phyloP scores from a whole-genome alignment of 2,113 vertebrate genomes.

The Puntigrus tetrazona region DNA sequence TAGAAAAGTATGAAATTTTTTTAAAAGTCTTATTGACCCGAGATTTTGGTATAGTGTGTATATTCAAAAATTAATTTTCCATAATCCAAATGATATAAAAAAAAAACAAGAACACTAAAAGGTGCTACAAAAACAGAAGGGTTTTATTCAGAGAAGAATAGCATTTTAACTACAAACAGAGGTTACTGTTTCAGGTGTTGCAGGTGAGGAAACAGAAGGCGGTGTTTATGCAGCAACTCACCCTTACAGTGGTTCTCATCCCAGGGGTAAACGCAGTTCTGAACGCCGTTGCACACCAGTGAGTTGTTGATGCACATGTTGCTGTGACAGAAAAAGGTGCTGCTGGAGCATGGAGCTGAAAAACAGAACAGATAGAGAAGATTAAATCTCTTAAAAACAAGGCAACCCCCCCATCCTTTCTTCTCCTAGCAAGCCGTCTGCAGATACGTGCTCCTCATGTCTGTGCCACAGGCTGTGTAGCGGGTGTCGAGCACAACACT shows the following conservation, averaged over 20 bases:
- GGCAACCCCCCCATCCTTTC: not conserved
- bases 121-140: not conserved
- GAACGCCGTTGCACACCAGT: conserved; percentile 95
- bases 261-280: conserved; percentile 99
- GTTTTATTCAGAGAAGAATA: not conserved
- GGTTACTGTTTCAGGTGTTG: not conserved
- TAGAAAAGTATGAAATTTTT: no score
- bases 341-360: conserved; percentile 90
- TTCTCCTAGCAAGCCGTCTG: not conserved
- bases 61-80: not conserved
- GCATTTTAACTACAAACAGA: not conserved
- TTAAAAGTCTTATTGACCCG: not conserved
- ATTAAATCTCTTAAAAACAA: conserved; percentile 24
- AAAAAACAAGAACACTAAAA: not conserved
- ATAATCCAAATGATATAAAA: not conserved
- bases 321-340: conserved; percentile 98
- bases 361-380: conserved; percentile 57
- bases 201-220: not conserved
- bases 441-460: not conserved
- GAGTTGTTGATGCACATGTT: conserved; percentile 99
- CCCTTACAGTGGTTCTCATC: conserved; percentile 99
- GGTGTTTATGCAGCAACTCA: conserved; percentile 65
- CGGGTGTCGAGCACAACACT: not conserved
- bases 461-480: conserved; percentile 14
- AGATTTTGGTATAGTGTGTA: not conserved